These are phyloP conservation scores for Aradus depressus DNA, from an alignment of 2,888 invertebrate species.

Conservation along the genomic window DNA sequence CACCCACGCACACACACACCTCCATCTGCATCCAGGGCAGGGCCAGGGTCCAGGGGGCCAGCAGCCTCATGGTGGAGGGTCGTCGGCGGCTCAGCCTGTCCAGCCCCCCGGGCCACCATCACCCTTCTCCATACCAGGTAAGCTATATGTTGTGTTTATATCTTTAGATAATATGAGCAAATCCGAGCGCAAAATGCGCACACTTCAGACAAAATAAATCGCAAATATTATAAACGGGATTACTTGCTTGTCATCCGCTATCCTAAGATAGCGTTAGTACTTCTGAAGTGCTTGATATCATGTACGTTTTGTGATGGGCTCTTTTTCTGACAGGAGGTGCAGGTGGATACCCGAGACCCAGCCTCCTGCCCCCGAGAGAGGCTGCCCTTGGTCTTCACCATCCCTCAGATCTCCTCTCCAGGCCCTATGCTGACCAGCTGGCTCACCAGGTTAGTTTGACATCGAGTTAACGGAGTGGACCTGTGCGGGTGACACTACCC, in stretches of 20 bases:
- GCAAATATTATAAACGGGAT: neutral
- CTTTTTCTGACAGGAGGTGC: constrained; percentile 38
- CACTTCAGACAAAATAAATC: neutral
- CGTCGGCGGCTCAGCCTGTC: constrained; percentile 19
- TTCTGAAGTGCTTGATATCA: neutral
- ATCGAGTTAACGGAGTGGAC: too few relatives aligned
- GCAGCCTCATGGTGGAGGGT: constrained; percentile 38
- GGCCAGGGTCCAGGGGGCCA: constrained; percentile 46
- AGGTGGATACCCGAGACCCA: constrained; percentile 49
- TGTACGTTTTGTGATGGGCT: neutral
- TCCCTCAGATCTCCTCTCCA: constrained; percentile 59
- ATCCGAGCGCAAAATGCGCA: neutral
- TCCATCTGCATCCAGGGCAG: constrained; percentile 68
- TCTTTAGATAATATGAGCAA: neutral
- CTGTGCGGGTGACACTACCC: too few relatives aligned
- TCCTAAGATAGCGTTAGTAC: neutral
- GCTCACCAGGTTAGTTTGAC: constrained; percentile 55
- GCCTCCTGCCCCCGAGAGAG: constrained; percentile 47
- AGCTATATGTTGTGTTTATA: neutral
- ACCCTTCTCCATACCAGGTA: constrained; percentile 41
- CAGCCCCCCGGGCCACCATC: constrained; percentile 36
- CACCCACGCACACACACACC: constrained; percentile 82
- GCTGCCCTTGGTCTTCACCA: constrained; percentile 58
- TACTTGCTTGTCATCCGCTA: neutral
- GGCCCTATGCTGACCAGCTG: constrained; percentile 71